phyloP scores from a whole-genome alignment of 1,140 invertebrate species.

The Chrysoperla carnea region DNA sequence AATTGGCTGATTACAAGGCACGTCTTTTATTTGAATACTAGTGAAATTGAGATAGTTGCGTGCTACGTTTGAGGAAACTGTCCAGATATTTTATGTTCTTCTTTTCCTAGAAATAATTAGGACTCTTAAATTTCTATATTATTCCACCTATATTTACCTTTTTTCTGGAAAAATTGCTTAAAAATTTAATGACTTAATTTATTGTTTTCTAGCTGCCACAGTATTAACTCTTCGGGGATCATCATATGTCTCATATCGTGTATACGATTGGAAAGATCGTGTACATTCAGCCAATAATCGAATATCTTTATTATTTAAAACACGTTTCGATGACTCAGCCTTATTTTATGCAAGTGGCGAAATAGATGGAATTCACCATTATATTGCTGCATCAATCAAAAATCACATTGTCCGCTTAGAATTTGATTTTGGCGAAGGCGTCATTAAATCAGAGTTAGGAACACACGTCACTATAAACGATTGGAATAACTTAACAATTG shows the following conservation, averaged over 20 bases:
- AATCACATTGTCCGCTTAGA: slow-evolving; percentile 62
- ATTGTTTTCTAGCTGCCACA: slow-evolving; percentile 57
- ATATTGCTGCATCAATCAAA: slow-evolving; percentile 63
- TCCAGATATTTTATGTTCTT: no score
- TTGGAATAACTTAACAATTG: slow-evolving; percentile 83
- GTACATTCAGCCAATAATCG: slow-evolving; percentile 72
- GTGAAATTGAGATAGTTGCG: no score
- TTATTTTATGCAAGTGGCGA: slow-evolving; percentile 77
- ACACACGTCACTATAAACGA: slow-evolving; percentile 42
- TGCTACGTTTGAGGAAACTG: no score
- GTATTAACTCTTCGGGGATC: slow-evolving; percentile 74
- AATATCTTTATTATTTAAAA: slow-evolving; percentile 79
- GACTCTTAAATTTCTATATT: no score
- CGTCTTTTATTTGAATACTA: no score
- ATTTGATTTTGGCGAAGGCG: slow-evolving; percentile 67
- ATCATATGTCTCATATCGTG: slow-evolving; percentile 80
- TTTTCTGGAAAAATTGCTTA: background rate
- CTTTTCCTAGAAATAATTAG: no score
- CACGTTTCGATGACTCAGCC: slow-evolving; percentile 70
- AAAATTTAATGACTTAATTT: slow-evolving; percentile 7
- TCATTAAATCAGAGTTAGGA: slow-evolving; percentile 46
- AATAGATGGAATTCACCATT: slow-evolving; percentile 57
- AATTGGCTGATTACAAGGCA: no score
- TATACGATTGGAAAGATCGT: slow-evolving; percentile 83
- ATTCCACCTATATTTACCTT: background rate